Evolutionary conservation across 2,888 invertebrate genomes (phyloP).

Genomic region (Hemithea aestivaria): DNA sequence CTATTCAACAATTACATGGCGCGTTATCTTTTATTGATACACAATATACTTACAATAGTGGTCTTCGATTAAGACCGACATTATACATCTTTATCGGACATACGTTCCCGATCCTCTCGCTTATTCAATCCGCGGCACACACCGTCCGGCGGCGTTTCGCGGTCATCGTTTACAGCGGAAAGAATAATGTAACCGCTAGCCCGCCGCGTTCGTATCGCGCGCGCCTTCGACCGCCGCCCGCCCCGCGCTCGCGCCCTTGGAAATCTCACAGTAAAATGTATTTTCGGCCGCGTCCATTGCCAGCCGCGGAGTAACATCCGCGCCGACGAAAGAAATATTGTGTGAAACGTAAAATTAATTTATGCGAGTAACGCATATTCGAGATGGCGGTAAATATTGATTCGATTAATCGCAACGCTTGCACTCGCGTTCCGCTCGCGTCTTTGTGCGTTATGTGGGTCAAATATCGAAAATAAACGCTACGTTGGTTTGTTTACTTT

Average conservation of each 20-base stretch:
- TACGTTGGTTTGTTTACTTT: conserved; percentile 22
- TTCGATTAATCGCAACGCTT: conserved; percentile 22
- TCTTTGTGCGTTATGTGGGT: conserved; percentile 17
- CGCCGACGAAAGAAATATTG: conserved; percentile 57
- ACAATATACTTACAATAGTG: no score
- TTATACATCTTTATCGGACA: no score
- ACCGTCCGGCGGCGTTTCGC: conserved; percentile 27
- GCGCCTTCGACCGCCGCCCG: conserved; percentile 44
- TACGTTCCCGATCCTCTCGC: no score
- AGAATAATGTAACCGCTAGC: conserved; percentile 42
- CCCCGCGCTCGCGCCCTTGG: conserved; percentile 54
- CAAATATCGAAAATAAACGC: conserved; percentile 21
- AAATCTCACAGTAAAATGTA: conserved; percentile 71
- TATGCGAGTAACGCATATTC: conserved; percentile 38
- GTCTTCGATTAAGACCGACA: no score
- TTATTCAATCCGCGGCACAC: no score
- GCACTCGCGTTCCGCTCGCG: background rate
- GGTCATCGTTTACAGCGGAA: conserved; percentile 54
- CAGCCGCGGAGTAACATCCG: conserved; percentile 65
- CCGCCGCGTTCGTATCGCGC: conserved; percentile 16
- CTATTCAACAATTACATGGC: no score
- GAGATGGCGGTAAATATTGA: conserved; percentile 42
- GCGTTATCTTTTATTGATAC: no score
- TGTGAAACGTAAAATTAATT: conserved; percentile 51
- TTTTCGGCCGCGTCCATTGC: conserved; percentile 72